These are phyloP conservation scores for Ictalurus furcatus DNA, from an alignment of 2,113 vertebrate genomes.

Conservation along the genomic window DNA sequence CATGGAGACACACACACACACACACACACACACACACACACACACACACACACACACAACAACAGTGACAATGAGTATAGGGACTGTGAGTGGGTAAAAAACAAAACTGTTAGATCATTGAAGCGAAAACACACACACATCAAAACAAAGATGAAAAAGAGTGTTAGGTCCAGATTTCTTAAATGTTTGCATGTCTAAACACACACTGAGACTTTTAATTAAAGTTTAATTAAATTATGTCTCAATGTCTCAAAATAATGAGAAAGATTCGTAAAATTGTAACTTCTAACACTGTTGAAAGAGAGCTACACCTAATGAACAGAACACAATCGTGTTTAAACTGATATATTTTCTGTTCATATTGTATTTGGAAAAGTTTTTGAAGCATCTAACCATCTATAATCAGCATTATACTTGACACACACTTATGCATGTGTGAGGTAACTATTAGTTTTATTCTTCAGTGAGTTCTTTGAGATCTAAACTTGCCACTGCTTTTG, in stretches of 20 bases:
- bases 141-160: background rate
- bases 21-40: too few species aligned
- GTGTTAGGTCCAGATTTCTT: background rate
- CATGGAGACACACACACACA: constrained; percentile 34
- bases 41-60: too few species aligned
- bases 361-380: background rate
- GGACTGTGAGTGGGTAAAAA: constrained; percentile 24
- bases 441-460: background rate
- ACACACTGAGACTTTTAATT: background rate
- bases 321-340: background rate
- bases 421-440: too few species aligned
- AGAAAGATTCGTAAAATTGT: background rate
- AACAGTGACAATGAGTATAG: constrained; percentile 32
- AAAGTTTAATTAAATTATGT: background rate
- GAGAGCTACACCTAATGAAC: background rate
- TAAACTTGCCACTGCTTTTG: background rate
- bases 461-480: background rate
- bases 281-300: background rate
- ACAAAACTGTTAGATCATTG: constrained; percentile 27
- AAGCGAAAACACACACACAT: constrained; percentile 38
- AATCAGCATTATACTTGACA: background rate
- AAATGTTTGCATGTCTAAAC: background rate
- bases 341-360: background rate
- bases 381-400: background rate
- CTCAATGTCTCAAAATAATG: background rate